Evolutionary conservation across 2,113 vertebrate species (phyloP).

Genomic region (Perca fluviatilis): DNA sequence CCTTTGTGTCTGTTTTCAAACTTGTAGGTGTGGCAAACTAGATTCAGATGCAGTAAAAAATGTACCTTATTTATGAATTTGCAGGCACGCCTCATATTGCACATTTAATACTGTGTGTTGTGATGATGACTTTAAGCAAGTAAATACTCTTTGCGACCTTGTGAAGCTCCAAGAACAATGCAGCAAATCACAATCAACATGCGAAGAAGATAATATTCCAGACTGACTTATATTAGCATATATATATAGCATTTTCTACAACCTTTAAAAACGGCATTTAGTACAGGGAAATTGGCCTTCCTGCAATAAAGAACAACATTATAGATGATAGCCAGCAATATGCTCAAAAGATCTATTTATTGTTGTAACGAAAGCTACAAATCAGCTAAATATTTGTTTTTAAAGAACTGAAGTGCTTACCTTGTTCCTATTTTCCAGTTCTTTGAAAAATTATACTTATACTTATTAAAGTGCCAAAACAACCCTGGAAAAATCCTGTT

Average conservation of each 20-base stretch:
- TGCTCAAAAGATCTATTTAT: background rate
- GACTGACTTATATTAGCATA: background rate
- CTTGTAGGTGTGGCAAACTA: slow-evolving; percentile 32
- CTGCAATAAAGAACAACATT: background rate
- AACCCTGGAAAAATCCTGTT: background rate
- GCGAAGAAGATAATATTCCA: background rate
- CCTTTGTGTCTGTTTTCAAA: slow-evolving; percentile 53
- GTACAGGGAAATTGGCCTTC: background rate
- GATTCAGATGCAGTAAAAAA: slow-evolving; percentile 4
- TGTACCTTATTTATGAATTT: background rate
- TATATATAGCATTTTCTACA: background rate
- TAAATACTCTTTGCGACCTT: background rate
- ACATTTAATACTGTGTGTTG: background rate
- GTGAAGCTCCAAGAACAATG: slow-evolving; percentile 23
- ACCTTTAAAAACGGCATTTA: background rate
- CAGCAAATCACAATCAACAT: background rate
- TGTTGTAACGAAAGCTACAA: background rate
- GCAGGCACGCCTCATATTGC: background rate
- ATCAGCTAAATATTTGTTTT: background rate
- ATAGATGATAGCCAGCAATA: background rate
- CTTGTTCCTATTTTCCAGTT: background rate
- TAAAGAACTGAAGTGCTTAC: background rate
- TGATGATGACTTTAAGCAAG: slow-evolving; percentile 9
- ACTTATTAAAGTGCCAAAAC: background rate
- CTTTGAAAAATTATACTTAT: background rate